These are phyloP conservation scores for Paraescarpia echinospica DNA, from an alignment of 1,140 invertebrate species.

Conservation along the genomic window DNA sequence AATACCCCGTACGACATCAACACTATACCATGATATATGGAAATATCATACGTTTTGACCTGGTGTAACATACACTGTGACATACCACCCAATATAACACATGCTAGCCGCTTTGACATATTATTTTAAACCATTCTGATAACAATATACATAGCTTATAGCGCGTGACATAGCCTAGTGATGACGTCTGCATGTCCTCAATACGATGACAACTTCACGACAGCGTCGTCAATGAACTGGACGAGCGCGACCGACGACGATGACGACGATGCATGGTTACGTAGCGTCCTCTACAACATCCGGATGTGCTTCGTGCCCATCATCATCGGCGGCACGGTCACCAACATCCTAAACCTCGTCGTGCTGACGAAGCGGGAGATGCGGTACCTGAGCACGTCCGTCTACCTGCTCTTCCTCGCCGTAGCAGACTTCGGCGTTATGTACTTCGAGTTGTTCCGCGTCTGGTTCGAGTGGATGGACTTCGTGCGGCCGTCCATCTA, in stretches of 20 bases:
- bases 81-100: neutral
- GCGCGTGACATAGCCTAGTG: neutral
- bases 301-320: conserved; percentile 23
- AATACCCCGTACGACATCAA: neutral
- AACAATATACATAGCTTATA: no score
- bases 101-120: neutral
- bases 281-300: conserved; percentile 19
- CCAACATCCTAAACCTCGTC: conserved; percentile 23
- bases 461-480: conserved; percentile 27
- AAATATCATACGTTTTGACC: neutral
- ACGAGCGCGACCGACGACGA: neutral
- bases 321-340: conserved; percentile 19
- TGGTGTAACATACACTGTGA: neutral
- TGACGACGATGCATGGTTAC: conserved; percentile 9
- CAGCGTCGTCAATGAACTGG: neutral
- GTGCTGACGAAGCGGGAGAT: conserved; percentile 18
- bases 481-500: conserved; percentile 21
- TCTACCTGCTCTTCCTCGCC: conserved; percentile 20
- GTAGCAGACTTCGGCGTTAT: conserved; percentile 25
- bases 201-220: neutral
- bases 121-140: neutral
- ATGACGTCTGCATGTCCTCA: neutral
- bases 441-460: conserved; percentile 28
- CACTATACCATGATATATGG: neutral
- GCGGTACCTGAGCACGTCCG: conserved; percentile 24